These are phyloP conservation scores for Rhadinocentrus ornatus DNA, from an alignment of 2,797 vertebrate genomes.

Conservation along the genomic window DNA sequence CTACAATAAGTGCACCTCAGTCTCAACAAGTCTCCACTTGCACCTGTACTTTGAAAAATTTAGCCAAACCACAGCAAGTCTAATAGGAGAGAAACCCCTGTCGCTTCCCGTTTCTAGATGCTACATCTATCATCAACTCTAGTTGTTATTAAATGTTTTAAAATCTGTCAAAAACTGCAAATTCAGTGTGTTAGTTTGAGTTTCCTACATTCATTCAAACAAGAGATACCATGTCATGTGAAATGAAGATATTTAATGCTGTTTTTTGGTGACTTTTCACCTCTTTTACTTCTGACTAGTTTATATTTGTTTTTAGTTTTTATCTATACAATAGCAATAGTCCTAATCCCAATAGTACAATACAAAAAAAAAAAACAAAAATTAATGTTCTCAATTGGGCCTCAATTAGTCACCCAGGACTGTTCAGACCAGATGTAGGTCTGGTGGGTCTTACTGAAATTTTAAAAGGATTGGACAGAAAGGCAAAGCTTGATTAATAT, in stretches of 20 bases:
- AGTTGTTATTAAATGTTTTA: constrained; percentile 22
- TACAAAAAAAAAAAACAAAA: too few species aligned
- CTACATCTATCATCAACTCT: neutral
- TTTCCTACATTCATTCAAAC: neutral
- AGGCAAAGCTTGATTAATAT: constrained; percentile 7
- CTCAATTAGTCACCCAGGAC: too few species aligned
- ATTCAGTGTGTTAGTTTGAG: too few species aligned
- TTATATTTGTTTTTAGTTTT: too few species aligned
- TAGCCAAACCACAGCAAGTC: constrained; percentile 8
- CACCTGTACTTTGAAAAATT: neutral
- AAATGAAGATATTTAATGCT: constrained; percentile 33
- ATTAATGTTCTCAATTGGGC: too few species aligned
- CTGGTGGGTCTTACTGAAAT: neutral
- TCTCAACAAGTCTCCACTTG: constrained; percentile 5
- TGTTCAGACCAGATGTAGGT: neutral
- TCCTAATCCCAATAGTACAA: too few species aligned
- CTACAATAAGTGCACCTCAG: neutral
- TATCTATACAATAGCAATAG: too few species aligned
- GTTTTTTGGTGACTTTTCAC: constrained; percentile 12
- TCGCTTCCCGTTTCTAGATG: neutral
- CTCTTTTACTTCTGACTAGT: too few species aligned
- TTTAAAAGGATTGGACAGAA: neutral
- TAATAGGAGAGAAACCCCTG: neutral
- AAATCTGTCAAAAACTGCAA: constrained; percentile 32
- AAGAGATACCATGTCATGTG: constrained; percentile 24